Conservation (phyloP, 2,888 invertebrate genomes). For the Euplexia lucipara region DNA sequence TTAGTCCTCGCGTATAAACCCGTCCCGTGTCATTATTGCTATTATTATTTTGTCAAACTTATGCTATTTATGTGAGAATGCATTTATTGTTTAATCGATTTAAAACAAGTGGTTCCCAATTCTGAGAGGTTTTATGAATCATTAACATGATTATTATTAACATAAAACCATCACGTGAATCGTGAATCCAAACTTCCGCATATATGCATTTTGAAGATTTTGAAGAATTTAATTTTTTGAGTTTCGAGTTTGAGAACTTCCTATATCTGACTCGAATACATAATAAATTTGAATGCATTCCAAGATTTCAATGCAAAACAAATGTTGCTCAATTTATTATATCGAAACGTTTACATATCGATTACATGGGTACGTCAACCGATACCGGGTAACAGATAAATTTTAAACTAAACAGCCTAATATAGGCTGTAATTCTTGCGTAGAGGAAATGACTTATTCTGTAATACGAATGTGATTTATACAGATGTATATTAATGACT, state of each 20-base stretch:
- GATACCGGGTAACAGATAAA: slow-evolving; percentile 53
- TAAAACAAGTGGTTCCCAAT: too few relatives aligned
- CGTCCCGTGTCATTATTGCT: slow-evolving; percentile 52
- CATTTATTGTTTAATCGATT: neutral
- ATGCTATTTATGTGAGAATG: slow-evolving; percentile 18
- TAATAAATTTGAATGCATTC: slow-evolving; percentile 33
- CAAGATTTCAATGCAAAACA: slow-evolving; percentile 55
- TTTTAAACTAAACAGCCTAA: slow-evolving; percentile 55
- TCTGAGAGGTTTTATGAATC: too few relatives aligned
- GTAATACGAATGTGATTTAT: slow-evolving; percentile 49
- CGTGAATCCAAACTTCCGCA: slow-evolving; percentile 16
- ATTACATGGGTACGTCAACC: slow-evolving; percentile 59
- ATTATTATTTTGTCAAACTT: slow-evolving; percentile 26
- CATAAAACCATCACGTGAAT: slow-evolving; percentile 19
- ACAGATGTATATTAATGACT: slow-evolving; percentile 51
- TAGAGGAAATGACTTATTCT: slow-evolving; percentile 43
- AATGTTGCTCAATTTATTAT: slow-evolving; percentile 59
- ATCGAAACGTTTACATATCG: slow-evolving; percentile 64
- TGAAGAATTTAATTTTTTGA: neutral
- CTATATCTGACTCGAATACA: slow-evolving; percentile 3
- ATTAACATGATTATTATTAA: too few relatives aligned
- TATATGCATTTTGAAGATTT: too few relatives aligned
- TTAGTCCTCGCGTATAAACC: slow-evolving; percentile 56
- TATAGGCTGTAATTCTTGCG: slow-evolving; percentile 55
- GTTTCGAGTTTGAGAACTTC: neutral